phyloP scores from a whole-genome alignment of 2,888 invertebrate species.

The Drosophila parthenogenetica region DNA sequence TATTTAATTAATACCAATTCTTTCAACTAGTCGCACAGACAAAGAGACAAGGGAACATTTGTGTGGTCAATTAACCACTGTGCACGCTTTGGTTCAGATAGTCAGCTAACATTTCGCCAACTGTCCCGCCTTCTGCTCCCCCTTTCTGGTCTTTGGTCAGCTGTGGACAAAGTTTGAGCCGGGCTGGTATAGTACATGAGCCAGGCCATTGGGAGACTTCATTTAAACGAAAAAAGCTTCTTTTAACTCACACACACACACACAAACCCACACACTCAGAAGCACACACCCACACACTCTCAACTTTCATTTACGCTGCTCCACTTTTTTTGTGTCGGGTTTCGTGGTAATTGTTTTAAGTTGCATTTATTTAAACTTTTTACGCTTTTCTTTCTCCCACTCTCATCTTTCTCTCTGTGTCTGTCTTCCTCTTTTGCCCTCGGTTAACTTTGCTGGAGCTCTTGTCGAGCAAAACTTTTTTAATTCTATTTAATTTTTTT shows the following conservation, averaged over 20 bases:
- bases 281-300: background rate
- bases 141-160: background rate
- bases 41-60: conserved; percentile 25
- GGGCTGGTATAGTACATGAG: conserved; percentile 1
- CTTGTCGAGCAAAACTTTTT: conserved; percentile 65
- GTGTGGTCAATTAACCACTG: conserved; percentile 70
- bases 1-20: conserved; percentile 64
- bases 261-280: background rate
- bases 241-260: conserved; percentile 40
- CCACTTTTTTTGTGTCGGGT: conserved; percentile 46
- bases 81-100: conserved; percentile 30
- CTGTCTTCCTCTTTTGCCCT: conserved; percentile 28
- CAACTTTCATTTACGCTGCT: conserved; percentile 52
- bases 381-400: conserved; percentile 8
- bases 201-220: conserved; percentile 60
- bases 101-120: conserved; percentile 1
- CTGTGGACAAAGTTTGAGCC: conserved; percentile 53
- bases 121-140: background rate
- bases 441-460: conserved; percentile 54
- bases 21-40: conserved; percentile 7
- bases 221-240: conserved; percentile 55
- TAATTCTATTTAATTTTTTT: conserved; percentile 55
- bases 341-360: conserved; percentile 77
- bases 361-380: conserved; percentile 75
- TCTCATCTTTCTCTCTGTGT: background rate